Evolutionary conservation across 92 coral and sea anemone genomes (phyloP).

Genomic region (Porites divaricata): DNA sequence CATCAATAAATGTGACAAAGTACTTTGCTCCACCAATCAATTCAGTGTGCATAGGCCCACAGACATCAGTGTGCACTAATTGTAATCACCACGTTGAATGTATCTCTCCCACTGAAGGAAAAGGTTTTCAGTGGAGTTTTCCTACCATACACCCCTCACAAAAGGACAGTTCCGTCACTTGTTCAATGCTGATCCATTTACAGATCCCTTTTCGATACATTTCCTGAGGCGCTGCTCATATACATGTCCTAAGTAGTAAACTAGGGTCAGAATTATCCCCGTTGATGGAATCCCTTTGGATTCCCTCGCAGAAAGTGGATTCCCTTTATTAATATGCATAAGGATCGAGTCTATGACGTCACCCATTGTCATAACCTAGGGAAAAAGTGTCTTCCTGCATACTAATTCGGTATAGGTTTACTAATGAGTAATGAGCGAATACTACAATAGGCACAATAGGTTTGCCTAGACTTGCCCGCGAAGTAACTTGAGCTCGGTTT

Average conservation of each 20-base stretch:
- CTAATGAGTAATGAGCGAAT: too few relatives aligned
- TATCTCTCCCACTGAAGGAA: slow-evolving; percentile 59
- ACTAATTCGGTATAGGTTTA: too few relatives aligned
- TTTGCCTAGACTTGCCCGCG: too few relatives aligned
- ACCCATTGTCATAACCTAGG: too few relatives aligned
- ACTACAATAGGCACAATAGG: too few relatives aligned
- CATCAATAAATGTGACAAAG: slow-evolving; percentile 54
- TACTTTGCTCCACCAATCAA: slow-evolving; percentile 56
- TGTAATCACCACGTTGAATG: slow-evolving; percentile 43
- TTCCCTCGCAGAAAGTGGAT: too few relatives aligned
- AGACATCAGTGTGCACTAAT: slow-evolving; percentile 48
- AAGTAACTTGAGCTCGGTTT: too few relatives aligned
- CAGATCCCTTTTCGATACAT: slow-evolving; percentile 27
- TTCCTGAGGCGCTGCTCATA: slow-evolving; percentile 46
- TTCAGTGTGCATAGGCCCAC: slow-evolving; percentile 49
- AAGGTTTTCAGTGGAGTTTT: slow-evolving; percentile 50
- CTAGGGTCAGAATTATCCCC: too few relatives aligned
- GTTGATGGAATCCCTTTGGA: too few relatives aligned
- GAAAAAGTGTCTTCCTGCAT: too few relatives aligned
- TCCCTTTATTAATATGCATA: too few relatives aligned
- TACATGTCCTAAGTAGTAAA: slow-evolving; percentile 51
- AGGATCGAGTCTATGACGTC: too few relatives aligned
- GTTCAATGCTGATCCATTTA: slow-evolving; percentile 27
- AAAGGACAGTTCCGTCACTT: slow-evolving; percentile 49
- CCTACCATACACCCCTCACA: slow-evolving; percentile 59